Base-by-base conservation (phyloP, 2,888 invertebrate species). In the Itoplectis maculator region DNA sequence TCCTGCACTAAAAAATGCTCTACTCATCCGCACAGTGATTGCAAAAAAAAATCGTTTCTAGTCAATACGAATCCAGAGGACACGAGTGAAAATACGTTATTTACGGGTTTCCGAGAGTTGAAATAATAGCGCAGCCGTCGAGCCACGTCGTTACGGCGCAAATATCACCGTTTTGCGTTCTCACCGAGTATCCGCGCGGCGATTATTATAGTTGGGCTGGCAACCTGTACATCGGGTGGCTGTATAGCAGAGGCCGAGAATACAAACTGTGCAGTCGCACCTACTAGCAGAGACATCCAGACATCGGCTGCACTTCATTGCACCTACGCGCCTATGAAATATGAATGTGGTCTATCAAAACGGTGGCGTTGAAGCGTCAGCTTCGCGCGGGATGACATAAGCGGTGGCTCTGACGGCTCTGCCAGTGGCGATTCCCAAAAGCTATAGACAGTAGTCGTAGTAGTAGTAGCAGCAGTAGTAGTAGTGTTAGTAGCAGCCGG, bases 271-370 rank as follows among this genome's bases (percentile, higher is more conserved):
- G 37, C 15, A 59, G 35, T 29, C 56, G 7, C 35, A 56, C 35
- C 13, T 29, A n/a, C 35, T n/a, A 15, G 35, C 8, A 15, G 35
- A 35, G 37, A 37, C 59, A 35, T 59, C 35, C 47, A n/a, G 37
- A n/a, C 15, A n/a, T 37, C n/a, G 29, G n/a, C 35, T n/a, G n/a
- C 15, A 8, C 29, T 15, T 6, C 8, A 35, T 59, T 35, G 59
- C 37, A 59, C 59, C 5, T 35, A 35, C 35, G 29, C 29, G 29
- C 29, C 56, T 11, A 59, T 59, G 59, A 59, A 59, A 59, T 59
- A 59, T 35, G 59, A 59, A 59, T 35, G 59, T 59, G 59, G 59
- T 59, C 59, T 59, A 37, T 59, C 59, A 59, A 13, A 59, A 59
- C 35, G 59, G 59, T 59, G 35, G 59, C 59, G 29, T 37, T 37